Conservation (phyloP, 2,113 vertebrate genomes). For the Hydrochoerus hydrochaeris region DNA sequence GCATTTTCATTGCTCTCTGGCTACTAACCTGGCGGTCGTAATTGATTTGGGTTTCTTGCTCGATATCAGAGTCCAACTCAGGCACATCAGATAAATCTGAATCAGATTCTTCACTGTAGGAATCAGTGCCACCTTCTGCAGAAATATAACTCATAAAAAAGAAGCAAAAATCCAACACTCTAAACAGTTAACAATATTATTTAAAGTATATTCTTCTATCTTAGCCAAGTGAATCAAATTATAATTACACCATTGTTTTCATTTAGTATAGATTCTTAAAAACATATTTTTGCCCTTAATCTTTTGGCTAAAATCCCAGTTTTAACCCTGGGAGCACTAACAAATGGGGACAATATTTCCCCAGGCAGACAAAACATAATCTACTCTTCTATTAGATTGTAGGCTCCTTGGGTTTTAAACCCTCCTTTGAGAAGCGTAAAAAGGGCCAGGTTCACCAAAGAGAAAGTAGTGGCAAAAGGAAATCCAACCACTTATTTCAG, state of each 20-base stretch:
- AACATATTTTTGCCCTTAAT: neutral
- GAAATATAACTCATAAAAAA: slow-evolving; percentile 38
- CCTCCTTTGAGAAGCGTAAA: slow-evolving; percentile 13
- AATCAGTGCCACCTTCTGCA: slow-evolving; percentile 94
- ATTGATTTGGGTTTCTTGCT: slow-evolving; percentile 98
- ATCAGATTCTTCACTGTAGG: slow-evolving; percentile 97
- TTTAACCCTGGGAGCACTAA: neutral
- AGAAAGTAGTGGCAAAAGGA: neutral
- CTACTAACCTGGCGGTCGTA: slow-evolving; percentile 95
- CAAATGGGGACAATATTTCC: neutral
- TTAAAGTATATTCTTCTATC: neutral
- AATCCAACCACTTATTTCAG: neutral
- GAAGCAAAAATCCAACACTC: slow-evolving; percentile 12
- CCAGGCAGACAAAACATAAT: neutral
- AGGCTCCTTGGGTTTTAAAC: slow-evolving; percentile 11
- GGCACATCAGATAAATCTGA: slow-evolving; percentile 97
- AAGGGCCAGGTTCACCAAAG: neutral
- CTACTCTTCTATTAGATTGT: neutral
- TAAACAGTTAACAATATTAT: neutral
- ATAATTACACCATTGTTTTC: neutral
- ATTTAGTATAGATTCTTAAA: slow-evolving; percentile 39
- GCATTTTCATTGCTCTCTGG: neutral
- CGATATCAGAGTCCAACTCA: slow-evolving; percentile 98
- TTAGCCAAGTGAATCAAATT: neutral
- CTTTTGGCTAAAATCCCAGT: neutral